These are phyloP conservation scores for Lepidurus arcticus DNA, from an alignment of 1,140 invertebrate species.

Conservation along the genomic window DNA sequence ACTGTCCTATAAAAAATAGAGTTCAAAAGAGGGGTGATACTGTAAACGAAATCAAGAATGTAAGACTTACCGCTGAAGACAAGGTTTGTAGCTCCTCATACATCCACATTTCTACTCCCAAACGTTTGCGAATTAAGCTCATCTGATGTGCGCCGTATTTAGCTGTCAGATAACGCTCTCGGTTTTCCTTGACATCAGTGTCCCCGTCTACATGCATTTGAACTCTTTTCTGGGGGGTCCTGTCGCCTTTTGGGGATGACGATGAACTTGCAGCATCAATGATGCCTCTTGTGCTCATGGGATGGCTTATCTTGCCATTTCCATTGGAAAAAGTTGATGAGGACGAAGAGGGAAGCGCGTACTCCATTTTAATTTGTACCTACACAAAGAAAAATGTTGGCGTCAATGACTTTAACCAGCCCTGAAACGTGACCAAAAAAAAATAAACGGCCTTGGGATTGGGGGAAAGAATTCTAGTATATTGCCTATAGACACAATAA, in stretches of 20 bases:
- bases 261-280: slow-evolving; percentile 29
- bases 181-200: slow-evolving; percentile 74
- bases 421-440: background rate
- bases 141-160: slow-evolving; percentile 96
- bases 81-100: slow-evolving; percentile 89
- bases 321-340: background rate
- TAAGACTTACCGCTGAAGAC: slow-evolving; percentile 63
- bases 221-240: slow-evolving; percentile 46
- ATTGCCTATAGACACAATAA: background rate
- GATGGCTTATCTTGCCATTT: background rate
- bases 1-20: slow-evolving; percentile 40
- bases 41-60: background rate
- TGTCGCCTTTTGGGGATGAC: slow-evolving; percentile 10
- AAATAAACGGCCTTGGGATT: slow-evolving; percentile 6
- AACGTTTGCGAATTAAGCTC: slow-evolving; percentile 87
- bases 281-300: slow-evolving; percentile 32
- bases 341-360: background rate
- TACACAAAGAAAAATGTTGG: background rate
- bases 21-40: slow-evolving; percentile 31
- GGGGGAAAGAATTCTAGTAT: background rate
- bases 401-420: background rate
- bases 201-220: slow-evolving; percentile 78
- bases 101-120: slow-evolving; percentile 95
- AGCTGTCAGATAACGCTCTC: slow-evolving; percentile 91
- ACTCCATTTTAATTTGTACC: background rate